Conservation (phyloP, 2,113 vertebrate genomes). For the Otocyon megalotis region DNA sequence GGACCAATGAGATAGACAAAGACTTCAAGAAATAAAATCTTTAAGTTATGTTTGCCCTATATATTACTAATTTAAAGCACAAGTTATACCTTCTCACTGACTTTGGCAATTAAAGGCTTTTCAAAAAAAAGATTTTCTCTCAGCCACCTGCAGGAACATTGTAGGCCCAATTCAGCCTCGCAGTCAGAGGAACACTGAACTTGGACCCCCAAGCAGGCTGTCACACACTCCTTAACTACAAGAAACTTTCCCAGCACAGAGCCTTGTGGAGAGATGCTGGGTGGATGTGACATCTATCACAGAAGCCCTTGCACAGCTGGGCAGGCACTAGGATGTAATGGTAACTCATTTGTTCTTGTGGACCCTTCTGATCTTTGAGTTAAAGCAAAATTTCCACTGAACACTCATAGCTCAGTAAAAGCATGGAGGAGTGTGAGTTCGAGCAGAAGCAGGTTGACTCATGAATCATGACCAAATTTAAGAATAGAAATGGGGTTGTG, state of each 20-base stretch:
- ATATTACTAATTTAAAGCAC: background rate
- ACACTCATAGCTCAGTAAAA: background rate
- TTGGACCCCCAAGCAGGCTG: background rate
- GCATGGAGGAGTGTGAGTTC: background rate
- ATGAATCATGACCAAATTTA: background rate
- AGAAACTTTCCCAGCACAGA: background rate
- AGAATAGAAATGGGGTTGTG: background rate
- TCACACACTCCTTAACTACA: background rate
- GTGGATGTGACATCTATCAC: rapidly evolving
- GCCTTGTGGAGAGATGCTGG: rapidly evolving
- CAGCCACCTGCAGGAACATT: background rate
- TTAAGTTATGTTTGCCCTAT: background rate
- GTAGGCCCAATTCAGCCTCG: background rate
- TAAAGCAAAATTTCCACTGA: background rate
- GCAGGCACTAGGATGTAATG: rapidly evolving
- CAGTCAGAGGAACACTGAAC: background rate
- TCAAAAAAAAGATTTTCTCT: background rate
- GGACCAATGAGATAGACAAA: background rate
- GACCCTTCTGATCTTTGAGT: background rate
- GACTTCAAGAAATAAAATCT: background rate
- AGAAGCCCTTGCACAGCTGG: no score
- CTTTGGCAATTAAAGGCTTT: background rate
- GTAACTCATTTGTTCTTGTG: background rate
- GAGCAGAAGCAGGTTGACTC: background rate
- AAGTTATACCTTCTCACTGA: background rate